Conservation (phyloP, 2,888 invertebrate species). For the Stenolophus ochropezus region DNA sequence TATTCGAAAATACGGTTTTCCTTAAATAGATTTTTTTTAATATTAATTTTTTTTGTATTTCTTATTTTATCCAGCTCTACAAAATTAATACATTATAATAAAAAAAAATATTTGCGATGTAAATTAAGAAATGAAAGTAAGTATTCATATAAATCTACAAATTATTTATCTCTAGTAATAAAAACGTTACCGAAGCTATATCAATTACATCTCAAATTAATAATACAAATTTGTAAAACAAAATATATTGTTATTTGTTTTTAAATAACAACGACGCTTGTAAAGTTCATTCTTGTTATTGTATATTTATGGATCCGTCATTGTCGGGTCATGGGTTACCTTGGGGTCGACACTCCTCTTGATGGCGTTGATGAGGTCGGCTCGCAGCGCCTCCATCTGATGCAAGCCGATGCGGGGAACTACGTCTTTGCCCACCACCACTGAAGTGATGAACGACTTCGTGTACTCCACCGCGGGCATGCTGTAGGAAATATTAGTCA, state of each 20-base stretch:
- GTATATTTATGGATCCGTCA: not conserved
- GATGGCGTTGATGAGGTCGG: conserved; percentile 90
- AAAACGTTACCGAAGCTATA: not conserved
- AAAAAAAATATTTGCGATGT: too few relatives aligned
- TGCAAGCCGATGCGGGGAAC: conserved; percentile 90
- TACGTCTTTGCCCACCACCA: conserved; percentile 91
- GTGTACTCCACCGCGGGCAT: conserved; percentile 90
- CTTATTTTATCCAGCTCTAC: too few relatives aligned
- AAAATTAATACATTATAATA: too few relatives aligned
- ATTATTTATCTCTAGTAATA: not conserved
- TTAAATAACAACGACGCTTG: not conserved
- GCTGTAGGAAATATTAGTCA: conserved; percentile 72
- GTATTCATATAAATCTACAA: too few relatives aligned
- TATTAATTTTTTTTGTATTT: too few relatives aligned
- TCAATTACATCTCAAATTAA: not conserved
- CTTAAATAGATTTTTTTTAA: too few relatives aligned
- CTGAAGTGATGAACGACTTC: conserved; percentile 89
- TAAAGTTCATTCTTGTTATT: not conserved
- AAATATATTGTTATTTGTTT: not conserved
- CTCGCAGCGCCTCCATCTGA: conserved; percentile 89
- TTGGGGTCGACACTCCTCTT: conserved; percentile 86
- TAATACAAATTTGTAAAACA: not conserved
- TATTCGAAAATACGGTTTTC: too few relatives aligned
- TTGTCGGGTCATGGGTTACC: conserved; percentile 75
- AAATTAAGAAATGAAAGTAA: too few relatives aligned